These are phyloP conservation scores for Anser cygnoides DNA, from an alignment of 2,113 vertebrate species.

Conservation along the genomic window DNA sequence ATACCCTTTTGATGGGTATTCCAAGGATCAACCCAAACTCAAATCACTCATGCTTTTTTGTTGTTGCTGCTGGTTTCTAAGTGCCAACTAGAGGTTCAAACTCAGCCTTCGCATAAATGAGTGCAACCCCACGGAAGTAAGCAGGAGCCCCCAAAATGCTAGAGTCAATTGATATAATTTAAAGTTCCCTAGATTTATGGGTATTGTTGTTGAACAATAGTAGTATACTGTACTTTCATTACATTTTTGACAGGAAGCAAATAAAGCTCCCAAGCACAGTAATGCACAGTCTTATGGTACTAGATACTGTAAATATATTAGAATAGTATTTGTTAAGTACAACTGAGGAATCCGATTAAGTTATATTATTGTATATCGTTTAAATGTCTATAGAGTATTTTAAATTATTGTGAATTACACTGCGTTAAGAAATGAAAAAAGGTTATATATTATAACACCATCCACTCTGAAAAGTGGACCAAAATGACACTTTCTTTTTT, in stretches of 20 bases:
- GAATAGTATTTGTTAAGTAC: conserved; percentile 66
- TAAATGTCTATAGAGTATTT: conserved; percentile 81
- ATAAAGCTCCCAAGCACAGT: conserved; percentile 53
- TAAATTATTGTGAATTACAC: conserved; percentile 83
- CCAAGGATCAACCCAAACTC: not conserved
- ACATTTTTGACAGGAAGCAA: conserved; percentile 58
- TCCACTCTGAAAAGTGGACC: conserved; percentile 47
- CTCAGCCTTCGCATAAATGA: not conserved
- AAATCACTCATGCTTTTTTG: not conserved
- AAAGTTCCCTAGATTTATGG: conserved; percentile 2
- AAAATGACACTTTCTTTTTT: conserved; percentile 37
- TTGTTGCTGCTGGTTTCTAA: not conserved
- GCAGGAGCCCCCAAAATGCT: not conserved
- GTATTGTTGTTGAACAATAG: conserved; percentile 8
- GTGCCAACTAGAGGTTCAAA: not conserved
- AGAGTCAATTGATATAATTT: not conserved
- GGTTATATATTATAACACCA: conserved; percentile 51
- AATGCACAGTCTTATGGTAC: conserved; percentile 64
- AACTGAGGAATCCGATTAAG: conserved; percentile 77
- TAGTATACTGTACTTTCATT: conserved; percentile 52
- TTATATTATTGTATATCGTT: conserved; percentile 81
- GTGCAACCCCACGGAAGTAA: not conserved
- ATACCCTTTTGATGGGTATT: not conserved
- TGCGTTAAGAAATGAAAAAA: conserved; percentile 54
- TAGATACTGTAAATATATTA: conserved; percentile 72